Base-by-base conservation (phyloP, 2,888 invertebrate genomes). In the Parnassius apollo region DNA sequence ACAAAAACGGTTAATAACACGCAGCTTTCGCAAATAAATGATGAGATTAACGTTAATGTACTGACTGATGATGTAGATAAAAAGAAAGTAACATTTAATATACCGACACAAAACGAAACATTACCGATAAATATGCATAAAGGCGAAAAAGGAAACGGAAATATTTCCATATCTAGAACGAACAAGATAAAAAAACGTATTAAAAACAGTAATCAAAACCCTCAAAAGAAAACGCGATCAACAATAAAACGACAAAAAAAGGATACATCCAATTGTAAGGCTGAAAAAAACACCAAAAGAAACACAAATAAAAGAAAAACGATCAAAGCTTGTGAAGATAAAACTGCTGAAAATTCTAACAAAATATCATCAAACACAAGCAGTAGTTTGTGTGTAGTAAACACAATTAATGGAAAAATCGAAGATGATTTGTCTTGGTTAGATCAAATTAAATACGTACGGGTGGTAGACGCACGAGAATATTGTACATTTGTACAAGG, bases 371-470 rank as follows among this genome's bases (percentile, higher is more conserved):
- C 10, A 48, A 54, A 61, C 12, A 22, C 11, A 46, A 25, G 4
- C 9, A 44, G 44, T 44, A 44, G 44, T 44, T 35, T 35, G 8
- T 10, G 2, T 11, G 11, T 8, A 7, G 8, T 4, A 2, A 62
- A 54, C 13, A 57, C 50, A 44, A 9, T 12, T 2, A 35, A 45
- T 18, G 10, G 2, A 42, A 46, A 45, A 2, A 50, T n/a, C 3
- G 53, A 25, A 11, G 7, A 25, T 22, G 48, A 60, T 48, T 60
- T 64, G 35, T 53, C 60, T 35, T 64, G 64, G 64, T 60, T 64
- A 12, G 54, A 64, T 8, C 57, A 8, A 45, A 64, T 64, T 18
- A 61, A 64, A 61, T 60, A 9, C 9, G 50, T 64, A 12, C 25
- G 64, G 18, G 18, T 22, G 35, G 44, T 64, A 8, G 64, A 60